These are phyloP conservation scores for Pelobates fuscus DNA, from an alignment of 2,113 vertebrate genomes.

Conservation along the genomic window DNA sequence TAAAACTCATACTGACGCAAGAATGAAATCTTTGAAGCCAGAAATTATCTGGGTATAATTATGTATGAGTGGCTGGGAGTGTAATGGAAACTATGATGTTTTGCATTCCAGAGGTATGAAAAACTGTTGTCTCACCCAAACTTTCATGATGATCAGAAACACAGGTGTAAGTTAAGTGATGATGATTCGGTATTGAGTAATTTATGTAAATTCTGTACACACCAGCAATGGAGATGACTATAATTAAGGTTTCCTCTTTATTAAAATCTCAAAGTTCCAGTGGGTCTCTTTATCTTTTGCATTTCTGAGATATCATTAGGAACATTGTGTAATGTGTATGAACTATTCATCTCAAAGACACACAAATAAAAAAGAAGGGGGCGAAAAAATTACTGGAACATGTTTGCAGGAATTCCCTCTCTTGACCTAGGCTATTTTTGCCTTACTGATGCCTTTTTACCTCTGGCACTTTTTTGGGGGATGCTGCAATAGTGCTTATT, in stretches of 20 bases:
- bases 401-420: no score
- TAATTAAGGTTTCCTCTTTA: not conserved
- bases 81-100: constrained; percentile 10
- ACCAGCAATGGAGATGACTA: not conserved
- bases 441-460: no score
- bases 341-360: no score
- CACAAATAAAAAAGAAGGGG: no score
- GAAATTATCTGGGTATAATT: constrained; percentile 29
- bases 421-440: no score
- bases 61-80: not conserved
- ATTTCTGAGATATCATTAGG: not conserved
- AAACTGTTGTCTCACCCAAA: constrained; percentile 12
- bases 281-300: not conserved
- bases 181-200: not conserved
- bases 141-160: constrained; percentile 4
- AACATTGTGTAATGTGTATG: not conserved
- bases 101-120: constrained; percentile 30
- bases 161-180: not conserved
- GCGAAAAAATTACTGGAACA: no score
- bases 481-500: no score
- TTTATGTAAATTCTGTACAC: not conserved
- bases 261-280: not conserved
- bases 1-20: not conserved
- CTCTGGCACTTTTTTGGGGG: no score
- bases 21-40: not conserved